phyloP scores from a whole-genome alignment of 2,113 vertebrate species.

The Triplophysa tibetana region DNA sequence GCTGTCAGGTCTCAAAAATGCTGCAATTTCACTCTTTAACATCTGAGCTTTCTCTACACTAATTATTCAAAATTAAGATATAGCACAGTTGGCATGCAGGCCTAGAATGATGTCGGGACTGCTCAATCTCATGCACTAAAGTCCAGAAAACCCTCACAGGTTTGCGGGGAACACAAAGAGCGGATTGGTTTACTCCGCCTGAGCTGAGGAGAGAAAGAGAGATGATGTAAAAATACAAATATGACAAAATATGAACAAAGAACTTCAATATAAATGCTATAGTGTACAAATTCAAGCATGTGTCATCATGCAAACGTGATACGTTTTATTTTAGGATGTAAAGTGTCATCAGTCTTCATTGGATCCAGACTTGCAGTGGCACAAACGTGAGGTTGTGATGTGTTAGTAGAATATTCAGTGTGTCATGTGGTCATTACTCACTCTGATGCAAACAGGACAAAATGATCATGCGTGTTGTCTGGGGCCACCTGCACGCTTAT shows the following conservation, averaged over 20 bases:
- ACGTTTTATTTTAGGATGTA: background rate
- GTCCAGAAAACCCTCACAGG: slow-evolving; percentile 87
- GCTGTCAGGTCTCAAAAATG: background rate
- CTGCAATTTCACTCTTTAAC: background rate
- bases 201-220: slow-evolving; percentile 82
- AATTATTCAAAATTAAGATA: slow-evolving; percentile 60
- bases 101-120: slow-evolving; percentile 82
- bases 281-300: background rate
- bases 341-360: too few species aligned
- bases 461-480: slow-evolving; percentile 66
- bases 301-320: background rate
- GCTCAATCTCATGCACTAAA: slow-evolving; percentile 94
- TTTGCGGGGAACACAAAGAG: slow-evolving; percentile 72
- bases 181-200: slow-evolving; percentile 85
- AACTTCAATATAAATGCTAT: background rate
- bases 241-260: background rate
- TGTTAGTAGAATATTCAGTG: background rate
- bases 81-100: slow-evolving; percentile 83
- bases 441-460: slow-evolving; percentile 81
- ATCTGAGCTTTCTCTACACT: slow-evolving; percentile 56
- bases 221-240: slow-evolving; percentile 56
- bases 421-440: slow-evolving; percentile 73
- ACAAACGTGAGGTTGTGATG: background rate
- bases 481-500: slow-evolving; percentile 20
- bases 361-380: background rate